phyloP scores from a whole-genome alignment of 2,888 invertebrate species.

The Latrodectus elegans region DNA sequence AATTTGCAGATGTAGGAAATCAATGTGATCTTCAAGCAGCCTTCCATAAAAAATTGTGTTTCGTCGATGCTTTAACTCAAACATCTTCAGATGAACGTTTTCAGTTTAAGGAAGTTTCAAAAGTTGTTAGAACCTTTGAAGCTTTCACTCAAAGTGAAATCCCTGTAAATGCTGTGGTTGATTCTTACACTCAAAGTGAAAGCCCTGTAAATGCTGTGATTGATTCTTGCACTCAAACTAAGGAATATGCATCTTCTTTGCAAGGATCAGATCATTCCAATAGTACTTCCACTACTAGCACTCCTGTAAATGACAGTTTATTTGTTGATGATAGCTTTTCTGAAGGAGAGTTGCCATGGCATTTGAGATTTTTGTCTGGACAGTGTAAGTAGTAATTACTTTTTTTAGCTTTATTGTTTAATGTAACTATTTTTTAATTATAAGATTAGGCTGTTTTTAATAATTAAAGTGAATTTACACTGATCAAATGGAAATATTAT shows the following conservation, averaged over 20 bases:
- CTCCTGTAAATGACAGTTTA: constrained; percentile 56
- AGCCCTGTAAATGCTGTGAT: background rate
- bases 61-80: constrained; percentile 7
- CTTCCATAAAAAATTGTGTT: background rate
- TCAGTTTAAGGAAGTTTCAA: background rate
- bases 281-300: constrained; percentile 34
- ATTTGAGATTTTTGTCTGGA: constrained; percentile 28
- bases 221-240: constrained; percentile 24
- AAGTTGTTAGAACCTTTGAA: background rate
- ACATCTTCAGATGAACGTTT: background rate
- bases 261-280: constrained; percentile 21
- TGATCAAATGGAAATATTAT: background rate
- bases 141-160: constrained; percentile 20
- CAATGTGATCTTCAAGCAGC: constrained; percentile 6
- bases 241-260: background rate
- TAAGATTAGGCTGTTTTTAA: background rate
- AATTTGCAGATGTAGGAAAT: background rate
- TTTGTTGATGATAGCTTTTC: constrained; percentile 56
- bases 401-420: background rate
- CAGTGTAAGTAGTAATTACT: constrained; percentile 9
- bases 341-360: constrained; percentile 55
- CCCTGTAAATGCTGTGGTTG: background rate
- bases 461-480: background rate
- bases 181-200: constrained; percentile 17
- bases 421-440: background rate